Evolutionary conservation across 2,113 vertebrate genomes (phyloP).

Genomic region (Catharus minimus): DNA sequence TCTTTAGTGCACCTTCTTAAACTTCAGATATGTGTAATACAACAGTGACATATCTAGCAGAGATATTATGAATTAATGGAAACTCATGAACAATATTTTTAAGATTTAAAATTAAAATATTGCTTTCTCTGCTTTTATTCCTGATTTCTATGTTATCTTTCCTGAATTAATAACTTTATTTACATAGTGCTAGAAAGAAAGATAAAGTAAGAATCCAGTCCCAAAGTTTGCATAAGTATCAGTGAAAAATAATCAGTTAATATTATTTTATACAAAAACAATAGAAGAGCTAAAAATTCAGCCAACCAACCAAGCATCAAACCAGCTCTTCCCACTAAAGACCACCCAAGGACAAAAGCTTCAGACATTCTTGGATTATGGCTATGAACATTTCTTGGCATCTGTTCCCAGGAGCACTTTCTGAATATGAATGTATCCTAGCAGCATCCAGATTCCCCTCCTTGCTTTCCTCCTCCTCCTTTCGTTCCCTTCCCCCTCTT

Average conservation of each 20-base stretch:
- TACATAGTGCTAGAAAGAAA: neutral
- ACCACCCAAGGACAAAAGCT: neutral
- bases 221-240: neutral
- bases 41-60: neutral
- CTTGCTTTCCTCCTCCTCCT: neutral
- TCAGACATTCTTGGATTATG: neutral
- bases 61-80: neutral
- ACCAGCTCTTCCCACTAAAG: rapidly evolving
- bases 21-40: neutral
- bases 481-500: neutral
- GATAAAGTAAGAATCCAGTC: neutral
- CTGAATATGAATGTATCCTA: rapidly evolving
- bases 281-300: neutral
- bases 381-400: neutral
- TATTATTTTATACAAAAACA: neutral
- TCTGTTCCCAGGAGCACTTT: neutral
- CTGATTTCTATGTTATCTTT: neutral
- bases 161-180: neutral
- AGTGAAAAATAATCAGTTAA: neutral
- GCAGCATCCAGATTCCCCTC: neutral
- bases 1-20: neutral
- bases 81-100: neutral
- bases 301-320: rapidly evolving
- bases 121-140: neutral
- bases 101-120: neutral